Percentiles rank a stretch among this genome's conserved stretches.
These are phyloP conservation scores for Sinonovacula constricta DNA, from an alignment of 1,140 invertebrate species.

Conservation along the genomic window DNA sequence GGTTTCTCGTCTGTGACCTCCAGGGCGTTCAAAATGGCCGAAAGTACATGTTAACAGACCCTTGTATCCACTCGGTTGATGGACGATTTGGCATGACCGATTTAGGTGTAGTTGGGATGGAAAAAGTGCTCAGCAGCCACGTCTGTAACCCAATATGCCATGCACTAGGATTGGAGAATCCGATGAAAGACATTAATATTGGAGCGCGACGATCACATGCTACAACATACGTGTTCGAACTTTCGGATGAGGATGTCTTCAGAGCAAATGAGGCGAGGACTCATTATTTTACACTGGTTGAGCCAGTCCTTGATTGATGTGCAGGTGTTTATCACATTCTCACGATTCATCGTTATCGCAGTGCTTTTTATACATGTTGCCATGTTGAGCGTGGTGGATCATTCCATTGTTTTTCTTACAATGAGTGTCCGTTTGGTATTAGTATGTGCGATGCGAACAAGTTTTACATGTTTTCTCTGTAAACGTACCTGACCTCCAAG, in stretches of 20 bases:
- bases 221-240: slow-evolving; percentile 47
- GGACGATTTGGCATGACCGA: slow-evolving; percentile 43
- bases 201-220: slow-evolving; percentile 40
- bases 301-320: too few species aligned
- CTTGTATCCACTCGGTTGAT: slow-evolving; percentile 50
- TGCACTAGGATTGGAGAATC: slow-evolving; percentile 40
- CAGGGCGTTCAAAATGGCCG: slow-evolving; percentile 45
- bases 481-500: too few species aligned
- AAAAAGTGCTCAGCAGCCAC: slow-evolving; percentile 49
- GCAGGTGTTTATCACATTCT: too few species aligned
- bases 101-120: slow-evolving; percentile 45
- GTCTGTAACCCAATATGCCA: slow-evolving; percentile 44
- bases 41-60: slow-evolving; percentile 44
- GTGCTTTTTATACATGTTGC: too few species aligned
- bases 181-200: slow-evolving; percentile 25
- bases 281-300: slow-evolving; percentile 32
- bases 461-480: too few species aligned
- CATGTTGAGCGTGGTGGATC: too few species aligned
- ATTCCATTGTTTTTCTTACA: too few species aligned
- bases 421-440: too few species aligned
- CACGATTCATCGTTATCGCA: too few species aligned
- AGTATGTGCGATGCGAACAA: too few species aligned
- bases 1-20: slow-evolving; percentile 47
- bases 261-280: slow-evolving; percentile 36
- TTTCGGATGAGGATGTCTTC: slow-evolving; percentile 34